Conservation (phyloP, 1,140 invertebrate species). For the Pissodes strobi region DNA sequence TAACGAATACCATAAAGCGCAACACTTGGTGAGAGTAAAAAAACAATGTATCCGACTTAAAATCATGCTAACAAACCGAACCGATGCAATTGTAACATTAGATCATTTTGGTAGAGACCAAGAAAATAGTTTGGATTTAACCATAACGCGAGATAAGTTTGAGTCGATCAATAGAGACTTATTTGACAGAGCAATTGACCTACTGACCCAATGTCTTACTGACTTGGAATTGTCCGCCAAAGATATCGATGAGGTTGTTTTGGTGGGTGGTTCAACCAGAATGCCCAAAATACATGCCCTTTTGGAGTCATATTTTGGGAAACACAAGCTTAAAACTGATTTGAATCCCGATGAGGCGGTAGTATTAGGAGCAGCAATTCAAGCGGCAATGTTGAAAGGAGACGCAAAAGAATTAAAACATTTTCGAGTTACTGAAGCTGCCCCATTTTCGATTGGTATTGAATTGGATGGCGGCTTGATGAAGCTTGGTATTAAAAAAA, state of each 20-base stretch:
- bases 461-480: neutral
- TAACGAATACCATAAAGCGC: too few species aligned
- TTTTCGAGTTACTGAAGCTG: slow-evolving; percentile 21
- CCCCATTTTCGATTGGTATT: slow-evolving; percentile 27
- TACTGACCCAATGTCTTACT: slow-evolving; percentile 21
- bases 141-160: slow-evolving; percentile 74
- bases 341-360: slow-evolving; percentile 54
- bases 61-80: neutral
- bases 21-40: neutral
- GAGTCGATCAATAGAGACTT: slow-evolving; percentile 71
- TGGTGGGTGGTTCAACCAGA: slow-evolving; percentile 67
- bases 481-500: slow-evolving; percentile 13
- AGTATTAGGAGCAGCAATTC: slow-evolving; percentile 32
- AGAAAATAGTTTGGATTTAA: slow-evolving; percentile 78
- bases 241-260: slow-evolving; percentile 63
- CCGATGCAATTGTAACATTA: neutral
- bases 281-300: slow-evolving; percentile 63
- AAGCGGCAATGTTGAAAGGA: slow-evolving; percentile 27
- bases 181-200: slow-evolving; percentile 59
- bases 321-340: slow-evolving; percentile 33
- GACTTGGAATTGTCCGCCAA: slow-evolving; percentile 8
- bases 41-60: slow-evolving; percentile 3
- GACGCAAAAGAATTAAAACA: neutral
- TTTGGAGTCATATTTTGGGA: slow-evolving; percentile 58
- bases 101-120: slow-evolving; percentile 44